Conservation (phyloP, 1,140 invertebrate genomes). For the Chymomyza costata region DNA sequence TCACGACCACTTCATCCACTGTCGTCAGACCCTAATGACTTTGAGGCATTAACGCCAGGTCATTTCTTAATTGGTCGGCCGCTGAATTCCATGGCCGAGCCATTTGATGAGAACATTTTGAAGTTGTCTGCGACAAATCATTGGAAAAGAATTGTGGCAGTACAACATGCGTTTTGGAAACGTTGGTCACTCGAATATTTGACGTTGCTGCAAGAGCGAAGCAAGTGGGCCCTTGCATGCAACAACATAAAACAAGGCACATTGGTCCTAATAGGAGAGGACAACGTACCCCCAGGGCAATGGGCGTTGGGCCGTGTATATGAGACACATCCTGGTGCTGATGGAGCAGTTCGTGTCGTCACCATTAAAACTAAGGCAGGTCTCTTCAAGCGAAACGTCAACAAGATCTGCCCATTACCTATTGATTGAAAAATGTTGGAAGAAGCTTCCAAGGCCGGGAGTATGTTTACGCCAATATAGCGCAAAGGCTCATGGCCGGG, state of each 20-base stretch:
- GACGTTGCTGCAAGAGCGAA: too few species aligned
- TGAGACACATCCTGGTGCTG: background rate
- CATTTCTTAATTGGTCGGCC: slow-evolving; percentile 12
- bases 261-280: slow-evolving; percentile 1
- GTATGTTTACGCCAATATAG: slow-evolving; percentile 16
- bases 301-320: background rate
- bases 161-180: slow-evolving; percentile 1
- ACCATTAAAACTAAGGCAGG: slow-evolving; percentile 2
- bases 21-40: too few species aligned
- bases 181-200: too few species aligned
- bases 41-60: slow-evolving; percentile 1
- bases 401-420: slow-evolving; percentile 2
- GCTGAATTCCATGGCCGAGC: background rate
- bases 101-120: slow-evolving; percentile 7
- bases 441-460: slow-evolving; percentile 10
- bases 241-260: background rate
- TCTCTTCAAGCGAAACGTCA: background rate
- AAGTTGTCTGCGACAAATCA: slow-evolving; percentile 1
- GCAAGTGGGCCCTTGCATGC: too few species aligned
- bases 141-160: slow-evolving; percentile 1
- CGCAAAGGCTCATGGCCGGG: too few species aligned
- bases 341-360: background rate
- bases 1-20: too few species aligned
- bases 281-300: slow-evolving; percentile 1
- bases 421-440: background rate